Evolutionary conservation across 2,797 vertebrate genomes (phyloP), one percentile per base, ranked within the genome.

Genomic region (Pangasius macronema): DNA sequence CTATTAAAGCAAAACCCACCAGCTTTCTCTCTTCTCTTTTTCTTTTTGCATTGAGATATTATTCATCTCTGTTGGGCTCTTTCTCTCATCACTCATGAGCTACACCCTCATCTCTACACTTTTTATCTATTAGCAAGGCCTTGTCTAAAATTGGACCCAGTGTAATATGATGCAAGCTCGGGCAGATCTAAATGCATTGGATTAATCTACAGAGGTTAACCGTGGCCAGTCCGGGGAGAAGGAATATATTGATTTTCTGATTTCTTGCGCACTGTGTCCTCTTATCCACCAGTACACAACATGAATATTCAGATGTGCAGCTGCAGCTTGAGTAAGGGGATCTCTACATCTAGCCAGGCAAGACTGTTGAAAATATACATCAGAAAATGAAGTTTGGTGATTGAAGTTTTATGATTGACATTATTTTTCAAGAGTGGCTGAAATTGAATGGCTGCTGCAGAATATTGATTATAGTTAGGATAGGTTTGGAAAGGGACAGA

Each of bases 151-250:
- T 91, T 89, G 85, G n/a, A 88, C 91, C 90, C 86, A 79, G 89
- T 93, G 94, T 95, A 94, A 95, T 91, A 88, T 91, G 92, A 95
- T 94, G 92, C 93, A 90, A 90, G 89, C 67, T 46, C 16, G 90
- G 90, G 88, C 90, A 87, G 92, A 92, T 94, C 91, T 90, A 82
- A 65, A 86, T 83, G 91, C 84, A 70, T 92, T 92, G 89, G 92
- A 92, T 95, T 95, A 91, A 95, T 95, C 94, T 93, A 84, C 92
- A 24, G 88, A 81, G 92, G 93, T 90, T 94, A 94, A 94, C 92
- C 92, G 91, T 65, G 75, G 88, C 79, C 83, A 83, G 87, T 85
- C 30, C 16, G 86, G 85, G 85, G 86, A 63, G 85, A 89, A 76
- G 68, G 81, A 86, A 76, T 53, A 46, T 88, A 92, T 93, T 89